Evolutionary conservation across 1,140 invertebrate genomes (phyloP).

Genomic region (Dryas iulia): DNA sequence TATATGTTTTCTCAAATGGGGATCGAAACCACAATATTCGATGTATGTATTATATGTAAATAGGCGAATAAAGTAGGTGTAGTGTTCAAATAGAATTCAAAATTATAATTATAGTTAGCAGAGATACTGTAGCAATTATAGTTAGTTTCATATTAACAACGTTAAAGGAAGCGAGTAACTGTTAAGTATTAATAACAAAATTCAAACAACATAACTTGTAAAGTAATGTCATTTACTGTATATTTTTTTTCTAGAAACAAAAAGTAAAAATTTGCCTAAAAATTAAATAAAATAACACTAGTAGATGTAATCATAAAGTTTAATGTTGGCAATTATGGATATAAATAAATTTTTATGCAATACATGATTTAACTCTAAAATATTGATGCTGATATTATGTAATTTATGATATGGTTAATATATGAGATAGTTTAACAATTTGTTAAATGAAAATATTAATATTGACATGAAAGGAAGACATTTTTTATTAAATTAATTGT

Average conservation of each 20-base stretch:
- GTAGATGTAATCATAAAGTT: background rate
- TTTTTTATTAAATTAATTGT: background rate
- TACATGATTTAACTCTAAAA: background rate
- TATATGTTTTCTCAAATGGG: too few relatives aligned
- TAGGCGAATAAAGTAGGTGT: too few relatives aligned
- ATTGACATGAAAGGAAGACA: background rate
- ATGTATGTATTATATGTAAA: too few relatives aligned
- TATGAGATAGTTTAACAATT: background rate
- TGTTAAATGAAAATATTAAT: background rate
- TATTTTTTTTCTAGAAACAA: background rate
- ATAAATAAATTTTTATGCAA: background rate
- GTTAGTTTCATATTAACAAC: too few relatives aligned
- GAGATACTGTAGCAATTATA: too few relatives aligned
- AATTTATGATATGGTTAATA: background rate
- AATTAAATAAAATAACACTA: background rate
- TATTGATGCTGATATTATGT: background rate
- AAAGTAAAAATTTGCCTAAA: background rate
- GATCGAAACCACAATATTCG: too few relatives aligned
- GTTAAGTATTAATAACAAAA: too few relatives aligned
- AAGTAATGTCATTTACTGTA: background rate
- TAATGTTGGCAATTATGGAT: background rate
- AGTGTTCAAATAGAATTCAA: too few relatives aligned
- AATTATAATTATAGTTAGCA: too few relatives aligned
- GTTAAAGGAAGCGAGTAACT: too few relatives aligned
- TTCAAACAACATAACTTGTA: too few relatives aligned